Evolutionary conservation across 1,140 invertebrate genomes (phyloP).

Genomic region (Atopsyche davidsoni): DNA sequence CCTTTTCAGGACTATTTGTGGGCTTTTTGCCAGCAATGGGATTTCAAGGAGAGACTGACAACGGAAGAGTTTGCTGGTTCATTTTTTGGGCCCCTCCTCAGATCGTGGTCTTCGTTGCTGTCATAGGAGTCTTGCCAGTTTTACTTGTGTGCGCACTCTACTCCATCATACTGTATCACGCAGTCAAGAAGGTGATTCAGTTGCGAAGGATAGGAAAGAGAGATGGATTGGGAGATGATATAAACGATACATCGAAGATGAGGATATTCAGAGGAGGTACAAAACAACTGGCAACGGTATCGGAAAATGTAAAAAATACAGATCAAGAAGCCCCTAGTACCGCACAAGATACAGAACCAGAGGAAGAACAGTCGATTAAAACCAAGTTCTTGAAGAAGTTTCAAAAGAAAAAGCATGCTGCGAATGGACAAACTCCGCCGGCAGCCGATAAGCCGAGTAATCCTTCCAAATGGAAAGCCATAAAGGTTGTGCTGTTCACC

Average conservation of each 20-base stretch:
- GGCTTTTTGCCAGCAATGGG: constrained; percentile 51
- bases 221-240: not conserved
- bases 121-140: constrained; percentile 49
- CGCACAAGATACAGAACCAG: not conserved
- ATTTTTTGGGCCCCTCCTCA: constrained; percentile 44
- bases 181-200: constrained; percentile 21
- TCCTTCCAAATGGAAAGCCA: constrained; percentile 50
- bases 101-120: constrained; percentile 46
- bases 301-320: constrained; percentile 1
- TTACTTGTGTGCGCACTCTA: constrained; percentile 48
- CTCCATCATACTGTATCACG: constrained; percentile 37
- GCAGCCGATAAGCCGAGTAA: constrained; percentile 24
- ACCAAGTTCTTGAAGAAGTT: constrained; percentile 4
- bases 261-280: constrained; percentile 14
- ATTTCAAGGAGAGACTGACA: constrained; percentile 45
- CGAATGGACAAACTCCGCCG: not conserved
- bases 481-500: constrained; percentile 53
- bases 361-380: not conserved
- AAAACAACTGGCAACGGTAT: not conserved
- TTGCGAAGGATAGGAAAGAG: constrained; percentile 10
- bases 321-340: not conserved
- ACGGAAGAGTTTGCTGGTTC: constrained; percentile 47
- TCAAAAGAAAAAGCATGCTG: constrained; percentile 1
- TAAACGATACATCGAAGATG: not conserved
- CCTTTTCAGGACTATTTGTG: constrained; percentile 47